phyloP scores from a whole-genome alignment of 2,113 vertebrate genomes.

The Heterotis niloticus region DNA sequence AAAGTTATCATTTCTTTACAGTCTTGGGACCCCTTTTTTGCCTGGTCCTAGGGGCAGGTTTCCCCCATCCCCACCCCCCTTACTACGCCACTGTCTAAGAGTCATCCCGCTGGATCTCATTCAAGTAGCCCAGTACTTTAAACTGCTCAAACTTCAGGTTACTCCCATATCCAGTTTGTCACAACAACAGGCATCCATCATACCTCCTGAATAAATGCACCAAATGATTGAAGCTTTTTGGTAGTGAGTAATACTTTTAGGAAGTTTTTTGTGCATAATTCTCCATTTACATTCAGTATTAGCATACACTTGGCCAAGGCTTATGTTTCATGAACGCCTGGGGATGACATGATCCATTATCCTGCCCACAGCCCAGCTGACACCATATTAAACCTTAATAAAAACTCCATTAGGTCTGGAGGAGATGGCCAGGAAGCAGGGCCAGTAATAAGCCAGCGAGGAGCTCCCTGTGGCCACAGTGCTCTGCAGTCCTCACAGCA shows the following conservation, averaged over 20 bases:
- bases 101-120: no score
- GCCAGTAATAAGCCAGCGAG: constrained; percentile 8
- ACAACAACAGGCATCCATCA: not conserved
- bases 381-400: constrained; percentile 31
- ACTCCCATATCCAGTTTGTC: no score
- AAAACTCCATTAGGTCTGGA: constrained; percentile 40
- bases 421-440: constrained; percentile 20
- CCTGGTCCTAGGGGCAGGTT: no score
- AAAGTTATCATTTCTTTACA: no score
- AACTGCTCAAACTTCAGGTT: not conserved
- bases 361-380: constrained; percentile 12
- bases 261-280: not conserved
- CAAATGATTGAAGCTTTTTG: no score
- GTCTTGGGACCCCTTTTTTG: no score
- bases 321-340: constrained; percentile 20
- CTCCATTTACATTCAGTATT: constrained; percentile 8
- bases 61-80: no score
- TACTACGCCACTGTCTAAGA: no score
- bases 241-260: not conserved
- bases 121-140: not conserved
- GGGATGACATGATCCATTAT: constrained; percentile 31
- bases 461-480: not conserved
- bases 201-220: not conserved
- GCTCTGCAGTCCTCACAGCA: constrained; percentile 12
- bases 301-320: constrained; percentile 7